These are phyloP conservation scores for Iselma pallidipennis DNA, from an alignment of 2,888 invertebrate species.

Conservation along the genomic window DNA sequence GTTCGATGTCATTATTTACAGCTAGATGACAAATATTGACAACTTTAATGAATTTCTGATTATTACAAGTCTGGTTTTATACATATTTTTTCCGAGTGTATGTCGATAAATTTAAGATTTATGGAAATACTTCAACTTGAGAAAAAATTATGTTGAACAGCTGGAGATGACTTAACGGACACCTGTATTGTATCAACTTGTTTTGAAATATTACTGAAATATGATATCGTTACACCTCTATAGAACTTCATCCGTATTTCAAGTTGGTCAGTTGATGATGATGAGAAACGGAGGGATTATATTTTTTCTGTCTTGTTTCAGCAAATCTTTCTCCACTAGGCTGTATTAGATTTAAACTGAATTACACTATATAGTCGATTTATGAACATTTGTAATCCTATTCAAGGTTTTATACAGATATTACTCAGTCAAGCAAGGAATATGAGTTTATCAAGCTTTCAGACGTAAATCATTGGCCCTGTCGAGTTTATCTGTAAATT, in stretches of 20 bases:
- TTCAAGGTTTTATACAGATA: slow-evolving; percentile 59
- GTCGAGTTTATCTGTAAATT: slow-evolving; percentile 65
- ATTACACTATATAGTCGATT: slow-evolving; percentile 56
- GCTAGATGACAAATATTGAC: not conserved
- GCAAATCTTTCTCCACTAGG: slow-evolving; percentile 5
- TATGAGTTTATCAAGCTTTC: slow-evolving; percentile 65
- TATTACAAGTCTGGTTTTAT: not conserved
- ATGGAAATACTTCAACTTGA: not conserved
- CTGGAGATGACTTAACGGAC: not conserved
- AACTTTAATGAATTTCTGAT: not conserved
- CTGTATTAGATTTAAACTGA: slow-evolving; percentile 49
- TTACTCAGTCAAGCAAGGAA: slow-evolving; percentile 59
- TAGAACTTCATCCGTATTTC: too few relatives aligned
- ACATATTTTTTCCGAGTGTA: not conserved
- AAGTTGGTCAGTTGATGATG: too few relatives aligned
- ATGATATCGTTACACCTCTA: not conserved
- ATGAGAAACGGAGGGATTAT: not conserved
- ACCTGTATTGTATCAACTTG: slow-evolving; percentile 3
- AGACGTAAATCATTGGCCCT: slow-evolving; percentile 68
- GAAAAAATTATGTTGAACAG: not conserved
- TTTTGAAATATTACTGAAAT: not conserved
- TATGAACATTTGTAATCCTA: slow-evolving; percentile 59
- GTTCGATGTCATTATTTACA: not conserved
- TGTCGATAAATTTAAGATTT: too few relatives aligned
- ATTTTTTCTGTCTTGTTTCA: not conserved